Conservation (phyloP, 2,888 invertebrate species). For the Torymus aiolomorphi region DNA sequence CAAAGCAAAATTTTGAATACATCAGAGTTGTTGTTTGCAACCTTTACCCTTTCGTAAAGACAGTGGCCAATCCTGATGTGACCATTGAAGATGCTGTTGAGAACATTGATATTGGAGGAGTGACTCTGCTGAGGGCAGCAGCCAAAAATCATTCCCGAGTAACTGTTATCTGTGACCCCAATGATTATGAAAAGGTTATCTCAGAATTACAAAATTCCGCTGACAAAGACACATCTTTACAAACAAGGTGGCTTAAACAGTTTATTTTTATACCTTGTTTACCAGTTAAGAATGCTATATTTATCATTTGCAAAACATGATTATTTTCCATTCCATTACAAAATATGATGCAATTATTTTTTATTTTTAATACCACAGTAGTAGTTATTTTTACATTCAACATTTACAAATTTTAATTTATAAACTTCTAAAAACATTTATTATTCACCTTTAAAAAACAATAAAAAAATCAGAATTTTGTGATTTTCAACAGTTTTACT, state of each 20-base stretch:
- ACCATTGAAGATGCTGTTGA: constrained; percentile 93
- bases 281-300: no score
- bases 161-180: constrained; percentile 93
- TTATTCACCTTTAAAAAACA: no score
- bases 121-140: constrained; percentile 94
- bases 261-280: neutral
- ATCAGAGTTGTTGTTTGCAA: constrained; percentile 96
- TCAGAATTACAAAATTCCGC: constrained; percentile 82
- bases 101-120: constrained; percentile 98
- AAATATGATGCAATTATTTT: no score
- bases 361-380: no score
- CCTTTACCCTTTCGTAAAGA: constrained; percentile 95
- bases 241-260: constrained; percentile 80
- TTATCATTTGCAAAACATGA: no score
- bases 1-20: constrained; percentile 86
- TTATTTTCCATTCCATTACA: no score
- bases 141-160: constrained; percentile 98
- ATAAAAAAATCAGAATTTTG: no score
- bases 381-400: no score
- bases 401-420: no score
- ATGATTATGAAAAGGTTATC: constrained; percentile 88
- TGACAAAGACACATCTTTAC: constrained; percentile 83
- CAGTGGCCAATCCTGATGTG: constrained; percentile 88
- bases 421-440: no score
- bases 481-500: no score